Evolutionary conservation across 2,888 invertebrate species (phyloP).

Genomic region (Congeria kusceri): DNA sequence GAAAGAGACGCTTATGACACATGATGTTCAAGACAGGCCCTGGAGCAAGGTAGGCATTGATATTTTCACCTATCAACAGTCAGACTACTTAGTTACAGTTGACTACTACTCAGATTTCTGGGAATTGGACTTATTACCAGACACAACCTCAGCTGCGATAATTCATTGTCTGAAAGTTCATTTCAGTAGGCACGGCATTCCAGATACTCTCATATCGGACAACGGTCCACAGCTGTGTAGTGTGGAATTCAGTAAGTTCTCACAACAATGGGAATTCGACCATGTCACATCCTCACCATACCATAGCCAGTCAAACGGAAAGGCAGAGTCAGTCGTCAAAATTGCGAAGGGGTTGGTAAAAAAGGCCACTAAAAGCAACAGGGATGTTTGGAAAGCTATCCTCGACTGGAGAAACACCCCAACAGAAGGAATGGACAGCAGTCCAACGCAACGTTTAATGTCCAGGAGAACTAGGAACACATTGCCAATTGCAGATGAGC

Average conservation of each 20-base stretch:
- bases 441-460: constrained; percentile 57
- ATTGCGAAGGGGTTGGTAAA: constrained; percentile 18
- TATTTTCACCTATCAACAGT: constrained; percentile 36
- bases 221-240: constrained; percentile 40
- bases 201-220: constrained; percentile 35
- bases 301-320: constrained; percentile 43
- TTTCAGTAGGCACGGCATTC: constrained; percentile 30
- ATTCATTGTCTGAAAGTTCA: constrained; percentile 46
- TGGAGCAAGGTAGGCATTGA: constrained; percentile 45
- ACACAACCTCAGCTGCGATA: constrained; percentile 17
- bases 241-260: constrained; percentile 22
- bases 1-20: constrained; percentile 45
- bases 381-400: constrained; percentile 10
- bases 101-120: constrained; percentile 54
- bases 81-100: constrained; percentile 44
- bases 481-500: constrained; percentile 26
- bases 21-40: constrained; percentile 31
- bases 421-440: constrained; percentile 41
- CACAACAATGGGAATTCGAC: constrained; percentile 23
- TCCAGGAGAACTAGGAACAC: constrained; percentile 44
- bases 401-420: constrained; percentile 57
- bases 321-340: constrained; percentile 35
- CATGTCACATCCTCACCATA: constrained; percentile 12
- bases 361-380: background rate
- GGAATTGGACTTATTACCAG: constrained; percentile 46